Evolutionary conservation across 2,888 invertebrate genomes (phyloP).

Genomic region (Drosophila anceps): DNA sequence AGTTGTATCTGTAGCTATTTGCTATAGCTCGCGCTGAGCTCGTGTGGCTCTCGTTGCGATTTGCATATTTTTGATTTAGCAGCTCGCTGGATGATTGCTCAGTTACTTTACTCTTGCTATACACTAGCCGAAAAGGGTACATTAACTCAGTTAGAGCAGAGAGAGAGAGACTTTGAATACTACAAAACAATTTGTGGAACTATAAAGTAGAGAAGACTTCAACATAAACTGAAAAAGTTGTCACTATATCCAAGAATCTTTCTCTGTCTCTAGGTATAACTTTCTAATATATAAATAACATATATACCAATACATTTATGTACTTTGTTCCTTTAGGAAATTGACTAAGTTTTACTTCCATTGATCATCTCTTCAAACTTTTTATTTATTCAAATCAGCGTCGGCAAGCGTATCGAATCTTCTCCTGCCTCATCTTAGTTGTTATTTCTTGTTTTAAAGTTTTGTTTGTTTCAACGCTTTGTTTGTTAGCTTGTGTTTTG

Average conservation of each 20-base stretch:
- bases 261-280: no score
- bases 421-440: background rate
- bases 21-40: conserved; percentile 57
- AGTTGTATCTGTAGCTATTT: conserved; percentile 19
- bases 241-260: background rate
- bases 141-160: background rate
- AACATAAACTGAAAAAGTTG: background rate
- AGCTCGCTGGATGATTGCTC: conserved; percentile 65
- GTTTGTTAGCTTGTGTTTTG: conserved; percentile 33
- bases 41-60: conserved; percentile 66
- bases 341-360: background rate
- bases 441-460: conserved; percentile 9
- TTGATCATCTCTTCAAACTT: background rate
- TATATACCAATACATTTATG: no score
- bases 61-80: conserved; percentile 82
- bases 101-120: conserved; percentile 29
- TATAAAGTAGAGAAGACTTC: background rate
- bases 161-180: background rate
- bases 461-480: conserved; percentile 36
- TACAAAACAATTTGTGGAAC: background rate
- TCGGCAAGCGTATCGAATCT: conserved; percentile 7
- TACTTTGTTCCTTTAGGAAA: background rate
- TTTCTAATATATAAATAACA: no score
- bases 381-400: background rate
- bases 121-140: background rate